Percentiles rank a stretch among this genome's conserved stretches.
Conservation (phyloP, 2,888 invertebrate genomes). For the Merodon equestris region DNA sequence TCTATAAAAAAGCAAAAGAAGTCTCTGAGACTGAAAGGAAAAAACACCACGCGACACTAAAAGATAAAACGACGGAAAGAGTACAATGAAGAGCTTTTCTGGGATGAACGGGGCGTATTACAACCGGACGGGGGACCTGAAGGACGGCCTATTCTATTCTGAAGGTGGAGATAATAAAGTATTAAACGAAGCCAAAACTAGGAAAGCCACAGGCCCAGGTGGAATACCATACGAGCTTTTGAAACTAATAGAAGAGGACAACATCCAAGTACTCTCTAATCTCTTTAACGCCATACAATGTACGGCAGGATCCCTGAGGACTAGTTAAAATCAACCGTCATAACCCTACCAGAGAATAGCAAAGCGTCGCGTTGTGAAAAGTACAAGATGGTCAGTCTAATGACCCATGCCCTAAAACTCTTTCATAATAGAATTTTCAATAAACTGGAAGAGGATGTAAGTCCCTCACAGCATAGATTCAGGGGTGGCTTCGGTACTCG, state of each 20-base stretch:
- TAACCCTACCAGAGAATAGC: no score
- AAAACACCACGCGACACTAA: slow-evolving; percentile 1
- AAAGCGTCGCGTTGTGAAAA: no score
- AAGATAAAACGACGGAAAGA: slow-evolving; percentile 15
- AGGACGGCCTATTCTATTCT: neutral
- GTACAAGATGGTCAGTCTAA: neutral
- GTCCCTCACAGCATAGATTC: neutral
- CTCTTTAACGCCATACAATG: no score
- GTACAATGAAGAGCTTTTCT: slow-evolving; percentile 22
- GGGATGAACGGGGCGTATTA: neutral
- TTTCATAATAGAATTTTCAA: slow-evolving; percentile 1
- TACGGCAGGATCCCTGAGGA: no score
- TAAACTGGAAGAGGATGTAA: slow-evolving; percentile 8
- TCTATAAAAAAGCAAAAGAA: no score
- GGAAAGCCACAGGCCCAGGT: neutral
- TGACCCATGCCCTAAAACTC: neutral
- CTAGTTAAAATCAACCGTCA: no score
- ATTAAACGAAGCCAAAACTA: neutral
- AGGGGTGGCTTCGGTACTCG: neutral
- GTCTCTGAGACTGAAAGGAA: no score
- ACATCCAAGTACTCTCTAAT: no score
- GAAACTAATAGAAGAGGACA: no score
- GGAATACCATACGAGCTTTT: neutral
- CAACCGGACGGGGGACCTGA: neutral
- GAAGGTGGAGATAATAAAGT: neutral